Conservation (phyloP, 2,113 vertebrate genomes). For the Sebastes schlegelii region DNA sequence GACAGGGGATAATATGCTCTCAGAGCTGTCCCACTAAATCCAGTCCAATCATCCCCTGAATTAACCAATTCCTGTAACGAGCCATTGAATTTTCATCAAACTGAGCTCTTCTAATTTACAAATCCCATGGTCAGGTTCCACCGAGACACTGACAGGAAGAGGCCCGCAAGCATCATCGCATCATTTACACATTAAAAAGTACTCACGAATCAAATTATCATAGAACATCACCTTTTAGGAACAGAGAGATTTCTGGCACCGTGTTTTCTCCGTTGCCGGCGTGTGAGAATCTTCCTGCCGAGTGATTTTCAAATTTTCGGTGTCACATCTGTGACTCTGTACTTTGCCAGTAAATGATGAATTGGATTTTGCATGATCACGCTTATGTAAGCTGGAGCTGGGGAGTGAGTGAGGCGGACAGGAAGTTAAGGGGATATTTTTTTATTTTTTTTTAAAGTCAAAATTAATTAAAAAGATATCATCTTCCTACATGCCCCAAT, state of each 20-base stretch:
- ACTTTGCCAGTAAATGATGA: slow-evolving; percentile 64
- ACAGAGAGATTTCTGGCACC: slow-evolving; percentile 46
- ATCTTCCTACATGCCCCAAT: slow-evolving; percentile 51
- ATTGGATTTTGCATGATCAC: slow-evolving; percentile 57
- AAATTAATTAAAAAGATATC: slow-evolving; percentile 73
- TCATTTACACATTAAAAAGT: slow-evolving; percentile 65
- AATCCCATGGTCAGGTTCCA: slow-evolving; percentile 58
- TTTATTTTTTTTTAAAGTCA: background rate
- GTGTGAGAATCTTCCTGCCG: slow-evolving; percentile 55
- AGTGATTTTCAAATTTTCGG: slow-evolving; percentile 64
- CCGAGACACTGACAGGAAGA: slow-evolving; percentile 31
- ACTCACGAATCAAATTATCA: slow-evolving; percentile 61
- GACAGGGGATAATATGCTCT: slow-evolving; percentile 45
- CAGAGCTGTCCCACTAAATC: slow-evolving; percentile 27
- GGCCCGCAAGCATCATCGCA: slow-evolving; percentile 18
- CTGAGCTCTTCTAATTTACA: slow-evolving; percentile 58
- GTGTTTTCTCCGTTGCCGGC: slow-evolving; percentile 24
- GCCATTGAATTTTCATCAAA: slow-evolving; percentile 68
- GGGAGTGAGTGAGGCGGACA: slow-evolving; percentile 26
- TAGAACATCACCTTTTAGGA: slow-evolving; percentile 66
- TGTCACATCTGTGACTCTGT: slow-evolving; percentile 72
- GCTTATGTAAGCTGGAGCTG: slow-evolving; percentile 42
- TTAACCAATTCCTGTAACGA: slow-evolving; percentile 60
- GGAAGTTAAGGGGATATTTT: slow-evolving; percentile 38
- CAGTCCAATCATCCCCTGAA: slow-evolving; percentile 38